Base-by-base conservation (phyloP, 2,113 vertebrate species). In the Melanotaenia duboulayi region DNA sequence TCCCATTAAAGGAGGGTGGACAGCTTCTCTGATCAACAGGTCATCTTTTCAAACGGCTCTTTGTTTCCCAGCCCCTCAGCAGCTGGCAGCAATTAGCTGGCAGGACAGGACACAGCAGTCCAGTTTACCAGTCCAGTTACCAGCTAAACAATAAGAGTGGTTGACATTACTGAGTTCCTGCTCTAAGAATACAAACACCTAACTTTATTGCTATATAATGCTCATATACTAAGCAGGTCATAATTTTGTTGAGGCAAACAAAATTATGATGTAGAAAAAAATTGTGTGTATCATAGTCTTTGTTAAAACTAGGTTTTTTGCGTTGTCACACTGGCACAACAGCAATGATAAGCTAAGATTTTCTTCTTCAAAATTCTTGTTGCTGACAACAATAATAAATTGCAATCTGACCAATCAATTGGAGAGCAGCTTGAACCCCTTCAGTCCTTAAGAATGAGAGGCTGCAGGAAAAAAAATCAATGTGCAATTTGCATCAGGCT, bases 51-150 rank as follows among this genome's bases (percentile, higher is more conserved):
- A 93, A 93, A 85, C 81, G 80, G 88, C 80, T 72, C 87, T 94
- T 93, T 94, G 93, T 94, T 92, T 82, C 71, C 71, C 23, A 48
- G 82, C 74, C 78, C 54, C 56, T 8, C 35, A 28, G 86, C 93
- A 94, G 93, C 92, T 94, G 93, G 90, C 76, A 92, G 82, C 89
- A 93, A 93, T 93, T 94, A 94, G 90, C 87, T 82, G 86, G 78
- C 88, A 89, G 89, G 84, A 90, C 82, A 76, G 87, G 81, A 91
- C 87, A 77, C 89, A 84, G 85, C 84, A 81, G 78, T 86, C 77
- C 79, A 63, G 80, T 78, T 80, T 81, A 84, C 91, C 84, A 90
- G 88, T 37, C 64, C 78, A 77, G 90, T 84, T 77, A 80, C 56
- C 24, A 19, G 44, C 7, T 8, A 0, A 46, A 46, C 42, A 14